Evolutionary conservation across 2,888 invertebrate genomes (phyloP), one percentile per base, ranked within the genome.

Genomic region (Drosophila mayaguana): DNA sequence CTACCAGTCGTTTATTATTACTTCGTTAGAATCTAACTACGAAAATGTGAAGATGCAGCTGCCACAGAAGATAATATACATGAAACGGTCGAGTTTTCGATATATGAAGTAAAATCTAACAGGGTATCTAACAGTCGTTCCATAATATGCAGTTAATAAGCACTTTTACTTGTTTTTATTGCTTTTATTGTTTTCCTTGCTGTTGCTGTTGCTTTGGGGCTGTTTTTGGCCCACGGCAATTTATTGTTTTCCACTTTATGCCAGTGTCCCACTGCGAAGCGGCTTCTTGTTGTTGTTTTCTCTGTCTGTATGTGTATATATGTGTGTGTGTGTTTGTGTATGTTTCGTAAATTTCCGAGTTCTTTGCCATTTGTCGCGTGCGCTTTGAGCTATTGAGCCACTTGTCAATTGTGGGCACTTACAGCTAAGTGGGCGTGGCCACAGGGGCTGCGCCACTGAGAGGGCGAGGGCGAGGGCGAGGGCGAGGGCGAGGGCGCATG

Each of bases 241-340:
- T 90, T 90, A 88, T 88, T 90, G 84, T 88, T 88, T 88, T 83
- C 80, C 88, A 83, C 88, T 83, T 83, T 83, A 75, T 80, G 83
- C 80, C 76, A 80, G 68, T 69, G 73, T 75, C 78, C 84, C 74
- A 60, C 42, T 51, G 67, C 45, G 46, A 50, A 43, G 56, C 62
- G 66, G 53, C 69, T 53, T 66, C 64, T 54, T 75, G 71, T 69
- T 81, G 75, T 77, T 80, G 67, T 76, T 82, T 34, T 18, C 18
- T 20, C 11, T 34, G 14, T 50, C n/a, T 34, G 22, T 60, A n/a
- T 51, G 38, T 61, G 1, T 56, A 36, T 36, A 6, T 38, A 38
- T n/a, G 3, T n/a, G 1, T 67, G 42, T 54, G 54, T 64, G 22
- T 51, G 36, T 68, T 56, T 50, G 50, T 62, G 28, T 54, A n/a